phyloP scores from a whole-genome alignment of 1,140 invertebrate species.

The Cherax destructor region DNA sequence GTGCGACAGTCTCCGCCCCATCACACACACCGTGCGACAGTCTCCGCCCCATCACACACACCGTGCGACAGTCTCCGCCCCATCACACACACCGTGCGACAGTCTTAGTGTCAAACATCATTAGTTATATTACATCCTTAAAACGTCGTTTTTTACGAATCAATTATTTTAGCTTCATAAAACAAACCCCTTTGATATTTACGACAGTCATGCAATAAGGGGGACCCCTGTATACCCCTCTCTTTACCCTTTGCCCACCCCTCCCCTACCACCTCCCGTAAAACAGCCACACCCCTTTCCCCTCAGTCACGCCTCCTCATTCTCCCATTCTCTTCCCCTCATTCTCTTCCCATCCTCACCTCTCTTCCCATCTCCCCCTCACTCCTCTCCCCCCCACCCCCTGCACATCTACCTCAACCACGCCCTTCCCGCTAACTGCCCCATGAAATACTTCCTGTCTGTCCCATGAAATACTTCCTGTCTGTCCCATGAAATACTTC shows the following conservation, averaged over 20 bases:
- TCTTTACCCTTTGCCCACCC: neutral
- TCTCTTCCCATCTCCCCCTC: neutral
- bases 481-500: neutral
- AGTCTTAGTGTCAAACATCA: neutral
- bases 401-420: too few relatives aligned
- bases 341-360: neutral
- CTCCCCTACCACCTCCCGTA: neutral
- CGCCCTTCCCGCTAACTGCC: too few relatives aligned
- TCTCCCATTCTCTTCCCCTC: neutral
- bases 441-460: too few relatives aligned
- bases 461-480: neutral
- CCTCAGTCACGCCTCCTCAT: neutral
- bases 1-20: too few relatives aligned
- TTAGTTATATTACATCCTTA: neutral
- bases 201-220: conserved; percentile 23
- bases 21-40: too few relatives aligned
- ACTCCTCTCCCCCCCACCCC: too few relatives aligned
- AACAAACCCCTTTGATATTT: conserved; percentile 27
- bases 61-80: neutral
- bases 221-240: neutral
- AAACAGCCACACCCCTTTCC: neutral
- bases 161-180: conserved; percentile 17
- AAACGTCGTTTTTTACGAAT: conserved; percentile 7
- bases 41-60: too few relatives aligned
- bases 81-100: neutral